A percentile compares a stretch with the other conserved stretches of the same genome.
Evolutionary conservation across 1,140 invertebrate genomes (phyloP).

Genomic region (Halyomorpha halys): DNA sequence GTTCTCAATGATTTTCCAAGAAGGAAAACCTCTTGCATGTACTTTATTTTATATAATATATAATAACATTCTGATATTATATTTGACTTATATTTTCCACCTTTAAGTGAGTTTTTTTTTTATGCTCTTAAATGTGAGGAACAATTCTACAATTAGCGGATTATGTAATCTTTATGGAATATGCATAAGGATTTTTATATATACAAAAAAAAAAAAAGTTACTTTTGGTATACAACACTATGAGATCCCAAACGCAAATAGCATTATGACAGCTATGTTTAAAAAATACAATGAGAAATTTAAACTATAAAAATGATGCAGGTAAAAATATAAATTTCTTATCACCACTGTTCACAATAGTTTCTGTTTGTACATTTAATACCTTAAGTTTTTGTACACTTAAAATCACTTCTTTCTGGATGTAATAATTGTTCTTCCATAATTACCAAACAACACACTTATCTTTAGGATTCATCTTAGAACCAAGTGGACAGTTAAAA

Average conservation of each 20-base stretch:
- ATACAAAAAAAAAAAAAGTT: background rate
- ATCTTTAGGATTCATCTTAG: slow-evolving; percentile 76
- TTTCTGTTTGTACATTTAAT: slow-evolving; percentile 12
- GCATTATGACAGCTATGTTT: background rate
- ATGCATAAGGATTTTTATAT: background rate
- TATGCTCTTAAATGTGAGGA: background rate
- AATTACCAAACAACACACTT: slow-evolving; percentile 90
- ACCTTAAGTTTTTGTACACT: slow-evolving; percentile 15
- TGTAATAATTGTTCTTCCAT: background rate
- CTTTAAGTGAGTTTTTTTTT: background rate
- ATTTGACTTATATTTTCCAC: background rate
- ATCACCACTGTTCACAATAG: background rate
- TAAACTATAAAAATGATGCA: background rate
- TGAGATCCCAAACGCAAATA: slow-evolving; percentile 6
- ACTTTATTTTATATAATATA: background rate
- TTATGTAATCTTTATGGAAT: background rate
- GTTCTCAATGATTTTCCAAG: too few relatives aligned
- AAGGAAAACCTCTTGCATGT: too few relatives aligned
- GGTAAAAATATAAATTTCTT: slow-evolving; percentile 3
- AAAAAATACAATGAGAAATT: background rate
- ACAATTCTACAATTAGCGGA: background rate
- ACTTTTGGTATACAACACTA: slow-evolving; percentile 5
- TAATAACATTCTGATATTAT: background rate
- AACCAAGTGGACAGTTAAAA: slow-evolving; percentile 66
- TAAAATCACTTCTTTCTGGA: background rate